Base-by-base conservation (phyloP, 2,113 vertebrate genomes). In the Toxotes chatareus region DNA sequence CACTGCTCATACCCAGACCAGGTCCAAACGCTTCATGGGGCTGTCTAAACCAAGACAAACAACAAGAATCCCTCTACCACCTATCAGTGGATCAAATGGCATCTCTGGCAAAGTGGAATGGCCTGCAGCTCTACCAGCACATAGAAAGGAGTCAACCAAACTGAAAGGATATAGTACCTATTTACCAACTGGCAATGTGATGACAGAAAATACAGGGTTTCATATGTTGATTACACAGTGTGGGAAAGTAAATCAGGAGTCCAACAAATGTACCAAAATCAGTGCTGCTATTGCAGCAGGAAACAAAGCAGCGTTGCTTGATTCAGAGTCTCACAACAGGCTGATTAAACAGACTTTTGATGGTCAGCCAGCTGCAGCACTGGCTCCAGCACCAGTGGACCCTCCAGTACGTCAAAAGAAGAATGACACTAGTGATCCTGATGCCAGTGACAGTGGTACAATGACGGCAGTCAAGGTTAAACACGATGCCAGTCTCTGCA, bases 61-160 rank as follows among this genome's bases (percentile, higher is more conserved):
- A 0, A 8, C 34, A 40, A 75, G 68, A 57, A 23, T 76, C 27
- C 67, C 70, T 19, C 74, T 95, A 5, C 94, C 93, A 5, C 94
- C 93, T 0, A 95, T 95, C 72, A 85, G 47, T 34, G 64, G 60
- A 46, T 85, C 78, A 7, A 87, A 67, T 75, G 36, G 79, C 36
- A 55, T 27, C 59, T 19, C 59, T 17, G 11, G 79, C 6, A 79
- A 76, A 56, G 85, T 42, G 2, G 47, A 40, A 19, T 0, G 5
- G 44, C n/a, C 59, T 3, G 55, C 82, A 23, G 59, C 66, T 75
- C 42, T 4, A 9, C 61, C 76, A 13, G 36, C 31, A 17, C 14
- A 32, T 46, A 68, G 62, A 1, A 63, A 34, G 31, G 17, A 38
- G 55, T 32, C 17, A 40, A 59, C 57, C 31, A 71, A 75, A 32